phyloP scores from a whole-genome alignment of 2,113 vertebrate species.

The Cyanoderma ruficeps region DNA sequence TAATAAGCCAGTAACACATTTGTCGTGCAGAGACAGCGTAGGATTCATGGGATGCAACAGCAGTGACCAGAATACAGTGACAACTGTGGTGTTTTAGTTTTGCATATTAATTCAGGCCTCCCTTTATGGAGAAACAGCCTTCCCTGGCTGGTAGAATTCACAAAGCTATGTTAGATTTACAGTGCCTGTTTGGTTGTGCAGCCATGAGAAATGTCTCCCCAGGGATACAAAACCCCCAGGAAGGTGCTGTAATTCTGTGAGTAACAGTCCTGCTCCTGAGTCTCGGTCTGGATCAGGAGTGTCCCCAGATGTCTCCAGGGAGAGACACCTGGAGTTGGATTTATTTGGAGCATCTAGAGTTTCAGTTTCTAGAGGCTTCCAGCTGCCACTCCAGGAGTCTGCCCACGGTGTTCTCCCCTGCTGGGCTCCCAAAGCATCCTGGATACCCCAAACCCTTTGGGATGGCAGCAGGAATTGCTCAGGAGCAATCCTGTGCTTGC shows the following conservation, averaged over 20 bases:
- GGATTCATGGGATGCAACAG: not conserved
- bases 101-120: not conserved
- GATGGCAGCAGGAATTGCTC: not conserved
- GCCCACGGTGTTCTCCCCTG: not conserved
- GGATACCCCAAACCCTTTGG: not conserved
- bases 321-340: not conserved
- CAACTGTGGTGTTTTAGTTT: not conserved
- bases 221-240: not conserved
- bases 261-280: not conserved
- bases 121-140: not conserved
- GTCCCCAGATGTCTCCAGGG: not conserved
- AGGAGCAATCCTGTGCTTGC: not conserved
- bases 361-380: not conserved
- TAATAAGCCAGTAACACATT: constrained; percentile 32
- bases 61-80: constrained; percentile 1
- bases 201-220: not conserved
- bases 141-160: not conserved
- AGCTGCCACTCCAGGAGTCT: not conserved
- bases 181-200: not conserved
- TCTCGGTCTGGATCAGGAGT: not conserved
- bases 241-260: not conserved
- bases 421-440: not conserved
- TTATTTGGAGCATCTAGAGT: not conserved
- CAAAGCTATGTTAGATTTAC: fast-evolving
- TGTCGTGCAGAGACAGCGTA: constrained; percentile 35